Base-by-base conservation (phyloP, 1,140 invertebrate genomes). In the Tetramorium simillimum region DNA sequence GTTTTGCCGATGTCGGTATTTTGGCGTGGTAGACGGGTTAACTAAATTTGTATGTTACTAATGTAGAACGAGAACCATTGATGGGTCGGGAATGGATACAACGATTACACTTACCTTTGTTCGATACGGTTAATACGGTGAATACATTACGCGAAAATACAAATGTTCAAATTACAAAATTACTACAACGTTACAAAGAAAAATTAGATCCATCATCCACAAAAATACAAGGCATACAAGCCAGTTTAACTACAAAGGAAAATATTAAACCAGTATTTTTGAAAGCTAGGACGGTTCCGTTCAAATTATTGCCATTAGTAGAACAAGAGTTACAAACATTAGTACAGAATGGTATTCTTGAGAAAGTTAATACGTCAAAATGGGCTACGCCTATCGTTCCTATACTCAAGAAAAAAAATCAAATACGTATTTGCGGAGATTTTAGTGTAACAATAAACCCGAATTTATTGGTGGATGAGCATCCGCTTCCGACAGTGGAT, bases 341-440 rank as follows among this genome's bases (percentile, higher is more conserved):
- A 6, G 53, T 94, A 0, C 53, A 85, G 5, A 93, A 94, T 73
- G 53, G 49, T 1, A 24, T 63, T n/a, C 10, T 85, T 14, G 58
- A 63, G 18, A n/a, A 63, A 18, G 33, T 86, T 0, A 49, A 53
- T 0, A 69, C 37, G 0, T 69, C 62, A 3, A 21, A 14, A 12
- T 78, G 75, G 81, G 81, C 70, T 10, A 85, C 69, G 0, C 81
- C 69, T 2, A 84, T 84, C 0, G 81, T 84, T 2, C 72, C 73
- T 0, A 18, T 60, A 2, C 16, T 60, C 0, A 85, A 85, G 6
- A 62, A 33, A 16, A 28, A 62, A 4, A 62, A 62, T 10, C n/a
- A 12, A 12, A 1, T 85, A 10, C 49, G 69, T 1, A 63, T 85
- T 5, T 87, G 86, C 14, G 63, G 72, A 0, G 81, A 87, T 24